Evolutionary conservation across 2,888 invertebrate genomes (phyloP).

Genomic region (Diaphora mendica): DNA sequence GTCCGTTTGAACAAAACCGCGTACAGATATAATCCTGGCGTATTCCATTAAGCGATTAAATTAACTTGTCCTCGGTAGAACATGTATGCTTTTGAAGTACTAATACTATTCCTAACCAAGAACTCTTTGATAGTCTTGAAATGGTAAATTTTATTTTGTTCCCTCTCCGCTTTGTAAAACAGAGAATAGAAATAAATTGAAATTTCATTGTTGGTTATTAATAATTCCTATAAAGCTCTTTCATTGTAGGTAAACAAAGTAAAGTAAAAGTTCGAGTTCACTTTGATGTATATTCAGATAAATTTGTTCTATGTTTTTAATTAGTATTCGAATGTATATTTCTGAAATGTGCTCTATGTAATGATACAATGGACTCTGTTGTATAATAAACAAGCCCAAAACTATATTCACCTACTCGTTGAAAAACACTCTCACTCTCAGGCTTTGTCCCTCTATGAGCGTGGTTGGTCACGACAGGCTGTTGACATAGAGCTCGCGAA

Average conservation of each 20-base stretch:
- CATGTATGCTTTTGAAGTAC: not conserved
- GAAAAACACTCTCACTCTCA: not conserved
- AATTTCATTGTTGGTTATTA: not conserved
- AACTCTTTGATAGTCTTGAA: not conserved
- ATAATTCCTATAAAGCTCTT: not conserved
- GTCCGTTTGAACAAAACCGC: not conserved
- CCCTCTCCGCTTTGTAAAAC: not conserved
- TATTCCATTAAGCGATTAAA: not conserved
- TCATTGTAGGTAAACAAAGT: not conserved
- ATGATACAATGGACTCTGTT: too few relatives aligned
- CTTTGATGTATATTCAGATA: not conserved
- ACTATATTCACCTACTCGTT: not conserved
- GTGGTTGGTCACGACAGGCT: not conserved
- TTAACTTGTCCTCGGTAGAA: not conserved
- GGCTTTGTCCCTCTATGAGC: not conserved
- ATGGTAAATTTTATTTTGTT: not conserved
- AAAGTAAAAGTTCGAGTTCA: not conserved
- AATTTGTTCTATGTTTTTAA: not conserved
- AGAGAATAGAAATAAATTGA: not conserved
- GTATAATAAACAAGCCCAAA: not conserved
- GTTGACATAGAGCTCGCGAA: not conserved
- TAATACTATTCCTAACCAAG: not conserved
- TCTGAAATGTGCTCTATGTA: not conserved
- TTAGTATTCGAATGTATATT: not conserved
- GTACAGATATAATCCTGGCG: not conserved